Evolutionary conservation across 2,888 invertebrate genomes (phyloP), one percentile per base, ranked within the genome.

Genomic region (Xanthorhoe spadicearia): DNA sequence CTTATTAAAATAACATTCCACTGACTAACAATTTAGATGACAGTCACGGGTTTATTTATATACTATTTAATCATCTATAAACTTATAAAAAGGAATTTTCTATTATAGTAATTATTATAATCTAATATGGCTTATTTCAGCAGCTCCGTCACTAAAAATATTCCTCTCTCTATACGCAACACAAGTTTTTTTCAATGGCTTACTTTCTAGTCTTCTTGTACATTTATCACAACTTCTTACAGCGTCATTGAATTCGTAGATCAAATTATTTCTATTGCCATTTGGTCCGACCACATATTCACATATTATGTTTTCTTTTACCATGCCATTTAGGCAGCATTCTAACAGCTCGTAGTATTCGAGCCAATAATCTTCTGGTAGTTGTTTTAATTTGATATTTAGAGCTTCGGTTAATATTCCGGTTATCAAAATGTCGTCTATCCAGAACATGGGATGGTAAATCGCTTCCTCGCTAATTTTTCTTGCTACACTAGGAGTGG

Each of bases 401-500:
- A 95, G 83, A 32, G 93, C 88, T 60, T 95, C 88, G 7, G 96
- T 94, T 35, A 98, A 86, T 56, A 97, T 92, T 0, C 98, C 98
- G 0, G 98, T 98, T 0, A 98, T 88, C 83, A 96, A 96, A 52
- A 97, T 96, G 83, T 98, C 98, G 81, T 98, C 98, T 67, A 98
- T 97, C 98, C 98, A 98, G 88, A 98, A 98, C 77, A 96, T 96
- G 17, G 94, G 90, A n/a, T 94, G 89, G 43, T 87, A 82, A 35
- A 88, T 81, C 0, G 95, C 94, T 72, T 94, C 89, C 2, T 90
- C 80, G 19, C 95, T 90, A 57, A 98, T 80, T 18, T 88, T 89
- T 17, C 82, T 80, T 0, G 95, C 96, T 1, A 95, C 94, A 70
- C 94, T 88, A 0, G 95, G 94, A 63, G 95, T 96, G 2, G 96